phyloP scores from a whole-genome alignment of 2,888 invertebrate genomes.

The Euzophera pinguis region DNA sequence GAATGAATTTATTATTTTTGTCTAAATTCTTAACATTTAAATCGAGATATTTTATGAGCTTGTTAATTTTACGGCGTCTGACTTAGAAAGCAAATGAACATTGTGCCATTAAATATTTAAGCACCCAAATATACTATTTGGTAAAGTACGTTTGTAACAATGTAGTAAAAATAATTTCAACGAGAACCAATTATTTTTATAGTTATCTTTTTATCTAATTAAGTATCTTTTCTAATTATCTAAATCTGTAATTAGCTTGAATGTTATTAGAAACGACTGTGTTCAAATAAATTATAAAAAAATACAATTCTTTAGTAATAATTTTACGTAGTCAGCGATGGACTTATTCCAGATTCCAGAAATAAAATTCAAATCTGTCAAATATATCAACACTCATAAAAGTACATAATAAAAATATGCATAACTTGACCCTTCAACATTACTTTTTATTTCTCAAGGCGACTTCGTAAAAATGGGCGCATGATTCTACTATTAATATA shows the following conservation, averaged over 20 bases:
- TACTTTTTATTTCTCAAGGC: not conserved
- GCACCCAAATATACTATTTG: not conserved
- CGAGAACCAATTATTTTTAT: not conserved
- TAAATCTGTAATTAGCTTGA: no score
- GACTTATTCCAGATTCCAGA: no score
- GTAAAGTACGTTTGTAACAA: not conserved
- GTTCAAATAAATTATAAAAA: no score
- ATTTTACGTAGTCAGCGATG: no score
- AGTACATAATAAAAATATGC: no score
- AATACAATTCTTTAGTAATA: no score
- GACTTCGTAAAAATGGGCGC: constrained; percentile 17
- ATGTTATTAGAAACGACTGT: no score
- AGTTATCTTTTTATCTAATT: not conserved
- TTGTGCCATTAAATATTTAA: constrained; percentile 1
- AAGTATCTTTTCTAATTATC: no score
- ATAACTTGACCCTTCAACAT: not conserved
- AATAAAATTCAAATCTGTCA: no score
- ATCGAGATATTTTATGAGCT: not conserved
- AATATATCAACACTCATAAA: no score
- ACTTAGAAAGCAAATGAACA: not conserved
- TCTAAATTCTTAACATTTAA: no score
- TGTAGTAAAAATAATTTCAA: not conserved
- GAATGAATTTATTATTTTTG: no score
- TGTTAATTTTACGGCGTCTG: not conserved
- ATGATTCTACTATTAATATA: constrained; percentile 12